Percentiles rank a stretch among this genome's conserved stretches.
These are phyloP conservation scores for Cacoxenus indagator DNA, from an alignment of 2,888 invertebrate species.

Conservation along the genomic window DNA sequence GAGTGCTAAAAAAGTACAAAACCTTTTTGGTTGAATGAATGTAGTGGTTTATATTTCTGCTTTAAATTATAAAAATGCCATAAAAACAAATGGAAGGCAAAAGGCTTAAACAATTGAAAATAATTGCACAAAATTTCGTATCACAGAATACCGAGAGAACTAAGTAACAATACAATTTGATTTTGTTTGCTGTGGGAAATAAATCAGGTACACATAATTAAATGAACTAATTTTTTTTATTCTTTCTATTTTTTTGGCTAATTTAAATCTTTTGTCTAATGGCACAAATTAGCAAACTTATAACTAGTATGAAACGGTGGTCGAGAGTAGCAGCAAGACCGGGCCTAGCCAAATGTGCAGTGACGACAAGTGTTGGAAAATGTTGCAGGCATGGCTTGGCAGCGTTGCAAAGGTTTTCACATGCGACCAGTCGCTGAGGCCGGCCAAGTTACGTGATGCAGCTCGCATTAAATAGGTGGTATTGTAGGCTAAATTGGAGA, in stretches of 20 bases:
- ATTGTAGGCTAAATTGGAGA: slow-evolving; percentile 71
- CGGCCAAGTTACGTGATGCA: slow-evolving; percentile 73
- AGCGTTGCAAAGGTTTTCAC: slow-evolving; percentile 65
- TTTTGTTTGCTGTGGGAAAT: neutral
- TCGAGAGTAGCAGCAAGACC: neutral
- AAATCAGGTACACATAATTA: slow-evolving; percentile 6
- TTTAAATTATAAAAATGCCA: neutral
- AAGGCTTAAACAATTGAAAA: neutral
- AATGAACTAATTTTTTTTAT: neutral
- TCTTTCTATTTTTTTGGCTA: neutral
- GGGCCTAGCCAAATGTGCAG: neutral
- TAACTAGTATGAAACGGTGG: too few species aligned
- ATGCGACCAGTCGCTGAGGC: slow-evolving; percentile 71
- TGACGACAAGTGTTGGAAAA: neutral
- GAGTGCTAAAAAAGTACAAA: neutral
- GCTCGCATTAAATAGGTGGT: slow-evolving; percentile 73
- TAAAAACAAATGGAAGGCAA: neutral
- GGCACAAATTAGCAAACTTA: neutral
- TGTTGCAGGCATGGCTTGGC: neutral
- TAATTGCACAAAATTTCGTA: neutral
- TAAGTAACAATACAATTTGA: neutral
- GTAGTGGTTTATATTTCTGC: neutral
- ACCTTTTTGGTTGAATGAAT: neutral
- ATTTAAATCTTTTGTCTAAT: neutral
- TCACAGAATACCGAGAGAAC: slow-evolving; percentile 11